Base-by-base conservation (phyloP, 2,113 vertebrate species). In the Alouatta palliata region DNA sequence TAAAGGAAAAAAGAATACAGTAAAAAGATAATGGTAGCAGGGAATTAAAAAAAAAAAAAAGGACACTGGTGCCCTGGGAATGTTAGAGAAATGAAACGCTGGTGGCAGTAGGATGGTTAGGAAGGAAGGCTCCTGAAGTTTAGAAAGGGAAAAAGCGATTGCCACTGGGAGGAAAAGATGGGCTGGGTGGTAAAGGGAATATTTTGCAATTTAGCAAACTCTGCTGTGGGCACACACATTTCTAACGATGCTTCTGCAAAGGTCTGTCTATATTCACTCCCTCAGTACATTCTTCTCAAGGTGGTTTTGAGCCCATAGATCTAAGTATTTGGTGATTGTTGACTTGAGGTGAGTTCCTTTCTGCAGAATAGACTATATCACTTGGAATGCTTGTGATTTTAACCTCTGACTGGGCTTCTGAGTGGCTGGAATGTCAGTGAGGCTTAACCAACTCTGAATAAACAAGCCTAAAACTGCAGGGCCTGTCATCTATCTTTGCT, bases 371-470 rank as follows among this genome's bases (percentile, higher is more conserved):
- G 88, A 75, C 64, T 16, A 9, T n/a, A 68, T 91, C 91, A 35
- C 52, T 92, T 95, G 94, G 91, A 97, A 97, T 96, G 94, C 96
- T 92, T 92, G 93, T 94, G 93, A 97, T 93, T 95, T 88, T 95
- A 96, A 96, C 96, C 96, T 97, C 93, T 76, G 68, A 61, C 83
- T 54, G 91, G 93, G 93, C 89, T 95, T 54, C 96, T 84, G 86
- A 91, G 96, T 23, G 6, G 66, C 93, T 92, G 95, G 97, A 97
- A 97, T 97, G 93, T 89, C 96, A 95, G 80, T 43, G 45, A 94
- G 27, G 96, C 95, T 96, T 95, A 96, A 97, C 95, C 90, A 95
- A 97, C 92, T 91, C 95, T 97, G 96, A 93, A 93, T 87, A 96
- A 98, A 97, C 94, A 97, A 87, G 83, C 82, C 91, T 61, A 49